Percentiles rank a stretch among this genome's conserved stretches.
Conservation (phyloP, 2,888 invertebrate genomes). For the Ashinkailepas kermadecensis region DNA sequence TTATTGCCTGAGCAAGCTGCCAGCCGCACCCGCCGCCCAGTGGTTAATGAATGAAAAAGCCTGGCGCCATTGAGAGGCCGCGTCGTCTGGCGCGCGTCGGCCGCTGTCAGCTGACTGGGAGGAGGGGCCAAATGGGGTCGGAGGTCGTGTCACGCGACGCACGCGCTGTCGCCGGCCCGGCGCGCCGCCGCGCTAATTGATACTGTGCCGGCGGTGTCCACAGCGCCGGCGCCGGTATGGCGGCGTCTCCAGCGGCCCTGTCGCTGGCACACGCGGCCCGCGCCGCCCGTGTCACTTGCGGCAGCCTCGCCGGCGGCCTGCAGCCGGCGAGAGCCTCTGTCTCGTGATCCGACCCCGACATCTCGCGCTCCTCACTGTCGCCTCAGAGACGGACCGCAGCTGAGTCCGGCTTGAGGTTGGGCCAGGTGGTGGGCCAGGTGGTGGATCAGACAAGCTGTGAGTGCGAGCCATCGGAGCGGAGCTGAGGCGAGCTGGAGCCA, state of each 20-base stretch:
- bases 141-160: constrained; percentile 2
- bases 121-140: constrained; percentile 12
- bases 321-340: no score
- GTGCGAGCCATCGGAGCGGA: no score
- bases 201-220: background rate
- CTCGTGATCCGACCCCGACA: no score
- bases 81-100: constrained; percentile 7
- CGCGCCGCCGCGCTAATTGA: constrained; percentile 8
- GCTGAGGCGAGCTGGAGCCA: no score
- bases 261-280: no score
- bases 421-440: no score
- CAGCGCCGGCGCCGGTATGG: background rate
- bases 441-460: no score
- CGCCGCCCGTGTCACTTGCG: no score
- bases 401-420: no score
- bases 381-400: no score
- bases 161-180: constrained; percentile 14
- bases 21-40: background rate
- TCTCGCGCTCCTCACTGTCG: no score
- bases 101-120: constrained; percentile 10
- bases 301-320: no score
- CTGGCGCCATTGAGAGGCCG: constrained; percentile 15
- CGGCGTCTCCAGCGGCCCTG: background rate
- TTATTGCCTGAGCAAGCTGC: constrained; percentile 10
- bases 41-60: constrained; percentile 11